Percentiles rank a stretch among this genome's conserved stretches.
Evolutionary conservation across 2,797 vertebrate species (phyloP).

Genomic region (Periophthalmus magnuspinnatus): DNA sequence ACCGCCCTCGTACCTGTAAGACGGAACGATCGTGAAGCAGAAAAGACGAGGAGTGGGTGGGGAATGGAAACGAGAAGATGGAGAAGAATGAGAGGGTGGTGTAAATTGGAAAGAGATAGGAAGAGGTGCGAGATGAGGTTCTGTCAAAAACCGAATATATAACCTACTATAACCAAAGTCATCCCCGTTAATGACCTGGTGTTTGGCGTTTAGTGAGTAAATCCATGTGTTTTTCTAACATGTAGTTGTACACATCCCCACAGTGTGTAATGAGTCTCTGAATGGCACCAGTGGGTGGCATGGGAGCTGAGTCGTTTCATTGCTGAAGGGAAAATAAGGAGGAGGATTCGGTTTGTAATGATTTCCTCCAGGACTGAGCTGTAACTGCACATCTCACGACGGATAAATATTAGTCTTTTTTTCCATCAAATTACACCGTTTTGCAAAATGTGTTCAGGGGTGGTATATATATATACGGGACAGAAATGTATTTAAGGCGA

Average conservation of each 20-base stretch:
- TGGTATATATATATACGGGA: neutral
- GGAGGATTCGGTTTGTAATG: slow-evolving; percentile 5
- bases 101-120: neutral
- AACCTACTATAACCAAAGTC: neutral
- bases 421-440: neutral
- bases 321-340: slow-evolving; percentile 8
- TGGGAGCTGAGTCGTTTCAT: slow-evolving; percentile 15
- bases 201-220: neutral
- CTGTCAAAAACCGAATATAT: neutral
- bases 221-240: slow-evolving; percentile 7
- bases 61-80: neutral
- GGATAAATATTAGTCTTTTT: neutral
- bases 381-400: slow-evolving; percentile 16
- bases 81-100: neutral
- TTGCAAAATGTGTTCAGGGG: neutral
- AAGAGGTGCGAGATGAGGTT: neutral
- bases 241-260: neutral
- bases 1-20: neutral
- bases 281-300: slow-evolving; percentile 12
- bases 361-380: slow-evolving; percentile 2
- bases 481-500: slow-evolving; percentile 2
- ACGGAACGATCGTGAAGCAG: neutral
- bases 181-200: neutral
- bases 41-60: neutral
- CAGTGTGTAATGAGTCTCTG: slow-evolving; percentile 21